Evolutionary conservation across 2,797 vertebrate genomes (phyloP).

Genomic region (Xiphorhynchus erythropygius): DNA sequence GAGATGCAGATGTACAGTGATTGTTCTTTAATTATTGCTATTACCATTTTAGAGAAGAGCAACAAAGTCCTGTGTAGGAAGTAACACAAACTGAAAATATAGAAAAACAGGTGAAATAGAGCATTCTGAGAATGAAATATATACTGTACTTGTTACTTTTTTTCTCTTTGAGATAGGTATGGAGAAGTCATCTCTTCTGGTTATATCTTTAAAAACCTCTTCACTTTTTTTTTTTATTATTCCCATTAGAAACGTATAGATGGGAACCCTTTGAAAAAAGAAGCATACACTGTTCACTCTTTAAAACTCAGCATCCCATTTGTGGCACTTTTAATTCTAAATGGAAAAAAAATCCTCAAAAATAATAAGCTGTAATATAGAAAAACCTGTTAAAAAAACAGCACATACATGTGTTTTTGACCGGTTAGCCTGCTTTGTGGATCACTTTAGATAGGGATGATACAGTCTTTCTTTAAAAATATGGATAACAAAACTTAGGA

Average conservation of each 20-base stretch:
- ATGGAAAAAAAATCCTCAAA: background rate
- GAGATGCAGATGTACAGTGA: constrained; percentile 10
- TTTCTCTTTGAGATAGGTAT: background rate
- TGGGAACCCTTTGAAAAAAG: background rate
- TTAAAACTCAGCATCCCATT: background rate
- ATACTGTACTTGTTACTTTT: background rate
- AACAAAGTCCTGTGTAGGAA: background rate
- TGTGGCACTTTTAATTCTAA: background rate
- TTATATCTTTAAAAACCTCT: background rate
- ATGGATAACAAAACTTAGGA: background rate
- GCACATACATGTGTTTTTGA: background rate
- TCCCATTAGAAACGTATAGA: background rate
- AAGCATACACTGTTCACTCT: background rate
- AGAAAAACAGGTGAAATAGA: background rate
- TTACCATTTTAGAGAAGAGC: constrained; percentile 3
- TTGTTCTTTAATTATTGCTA: constrained; percentile 35
- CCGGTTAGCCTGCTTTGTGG: background rate
- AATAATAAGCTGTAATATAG: background rate
- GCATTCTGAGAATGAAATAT: background rate
- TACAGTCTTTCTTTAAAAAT: background rate
- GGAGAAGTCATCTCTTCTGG: background rate
- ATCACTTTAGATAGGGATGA: background rate
- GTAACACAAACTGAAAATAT: background rate
- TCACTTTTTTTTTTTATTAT: background rate
- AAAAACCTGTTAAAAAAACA: background rate